These are phyloP conservation scores for Callyntrura guangdongensis DNA, from an alignment of 2,888 invertebrate species.

Conservation along the genomic window DNA sequence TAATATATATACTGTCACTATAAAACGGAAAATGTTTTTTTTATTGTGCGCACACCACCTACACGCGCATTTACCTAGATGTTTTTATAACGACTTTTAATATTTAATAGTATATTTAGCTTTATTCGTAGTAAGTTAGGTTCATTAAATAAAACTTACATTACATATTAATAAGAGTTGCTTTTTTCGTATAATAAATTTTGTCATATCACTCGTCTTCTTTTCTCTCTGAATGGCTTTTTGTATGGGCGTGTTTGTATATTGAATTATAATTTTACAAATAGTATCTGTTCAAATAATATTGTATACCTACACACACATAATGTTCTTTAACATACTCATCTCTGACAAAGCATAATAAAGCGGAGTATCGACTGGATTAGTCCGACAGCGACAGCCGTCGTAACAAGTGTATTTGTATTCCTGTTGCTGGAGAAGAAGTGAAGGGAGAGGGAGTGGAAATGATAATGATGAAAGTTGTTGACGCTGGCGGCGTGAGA, in stretches of 20 bases:
- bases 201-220: slow-evolving; percentile 53
- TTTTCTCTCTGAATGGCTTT: slow-evolving; percentile 48
- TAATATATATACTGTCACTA: neutral
- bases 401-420: slow-evolving; percentile 36
- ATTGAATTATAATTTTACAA: too few species aligned
- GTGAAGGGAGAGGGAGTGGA: too few species aligned
- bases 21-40: neutral
- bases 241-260: neutral
- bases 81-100: too few species aligned
- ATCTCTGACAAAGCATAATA: slow-evolving; percentile 66
- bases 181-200: neutral
- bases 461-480: slow-evolving; percentile 64
- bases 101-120: too few species aligned
- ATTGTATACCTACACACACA: too few species aligned
- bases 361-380: slow-evolving; percentile 59
- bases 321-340: slow-evolving; percentile 47
- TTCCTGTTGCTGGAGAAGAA: slow-evolving; percentile 20
- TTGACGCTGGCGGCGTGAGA: slow-evolving; percentile 68
- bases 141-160: too few species aligned
- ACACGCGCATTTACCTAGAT: neutral
- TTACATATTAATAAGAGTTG: too few species aligned
- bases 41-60: neutral
- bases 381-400: slow-evolving; percentile 27
- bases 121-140: too few species aligned
- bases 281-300: too few species aligned